Conservation (phyloP, 37 sponge, comb jelly and placozoan species). For the Spongia lamella region DNA sequence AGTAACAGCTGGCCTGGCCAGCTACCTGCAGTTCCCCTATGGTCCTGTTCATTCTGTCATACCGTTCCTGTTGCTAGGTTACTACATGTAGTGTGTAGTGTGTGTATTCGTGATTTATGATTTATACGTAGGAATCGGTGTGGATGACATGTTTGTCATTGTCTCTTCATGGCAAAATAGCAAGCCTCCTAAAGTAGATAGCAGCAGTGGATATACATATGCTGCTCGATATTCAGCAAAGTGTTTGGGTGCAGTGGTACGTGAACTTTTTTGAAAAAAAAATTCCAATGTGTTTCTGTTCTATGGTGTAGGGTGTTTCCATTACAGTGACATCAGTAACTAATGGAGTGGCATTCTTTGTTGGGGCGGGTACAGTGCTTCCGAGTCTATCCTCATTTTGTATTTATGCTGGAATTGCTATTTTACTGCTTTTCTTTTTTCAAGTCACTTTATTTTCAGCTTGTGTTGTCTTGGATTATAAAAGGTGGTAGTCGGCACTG, state of each 20-base stretch:
- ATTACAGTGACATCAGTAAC: slow-evolving; percentile 47
- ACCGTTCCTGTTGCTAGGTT: slow-evolving; percentile 19
- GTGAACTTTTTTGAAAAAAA: neutral
- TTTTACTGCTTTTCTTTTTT: slow-evolving; percentile 22
- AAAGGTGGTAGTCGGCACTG: slow-evolving; percentile 14
- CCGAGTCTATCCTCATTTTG: slow-evolving; percentile 42
- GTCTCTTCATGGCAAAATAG: slow-evolving; percentile 17
- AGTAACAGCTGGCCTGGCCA: slow-evolving; percentile 20
- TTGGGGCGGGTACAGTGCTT: slow-evolving; percentile 37
- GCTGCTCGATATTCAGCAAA: slow-evolving; percentile 1
- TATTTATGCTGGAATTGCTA: slow-evolving; percentile 28
- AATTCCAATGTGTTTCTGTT: neutral
- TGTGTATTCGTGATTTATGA: too few relatives aligned
- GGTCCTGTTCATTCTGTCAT: slow-evolving; percentile 24
- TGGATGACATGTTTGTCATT: slow-evolving; percentile 34
- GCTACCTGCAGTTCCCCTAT: slow-evolving; percentile 5
- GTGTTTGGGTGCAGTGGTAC: slow-evolving; percentile 3
- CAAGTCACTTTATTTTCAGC: slow-evolving; percentile 49
- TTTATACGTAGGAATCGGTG: slow-evolving; percentile 16
- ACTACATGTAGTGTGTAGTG: too few relatives aligned
- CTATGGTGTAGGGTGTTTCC: slow-evolving; percentile 37
- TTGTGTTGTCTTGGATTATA: slow-evolving; percentile 28
- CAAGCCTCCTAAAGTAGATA: neutral
- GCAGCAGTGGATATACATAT: neutral
- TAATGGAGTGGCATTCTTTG: slow-evolving; percentile 34